Conservation (phyloP, 64 coral and sea anemone species). For the Montipora cactus region DNA sequence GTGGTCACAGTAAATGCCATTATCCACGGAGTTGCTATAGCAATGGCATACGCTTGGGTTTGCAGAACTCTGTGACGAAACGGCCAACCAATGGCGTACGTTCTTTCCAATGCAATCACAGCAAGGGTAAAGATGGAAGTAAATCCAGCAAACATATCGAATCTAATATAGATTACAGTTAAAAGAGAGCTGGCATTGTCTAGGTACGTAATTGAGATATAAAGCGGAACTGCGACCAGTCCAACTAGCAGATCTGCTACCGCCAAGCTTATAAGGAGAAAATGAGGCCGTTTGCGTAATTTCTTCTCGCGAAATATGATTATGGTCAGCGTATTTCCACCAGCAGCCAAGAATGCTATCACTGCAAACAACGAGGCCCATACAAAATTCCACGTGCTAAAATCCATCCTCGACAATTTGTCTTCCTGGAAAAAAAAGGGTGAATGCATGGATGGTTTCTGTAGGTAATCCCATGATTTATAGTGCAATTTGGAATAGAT, state of each 20-base stretch:
- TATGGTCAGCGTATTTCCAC: slow-evolving; percentile 20
- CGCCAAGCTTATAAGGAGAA: slow-evolving; percentile 6
- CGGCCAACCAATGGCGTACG: slow-evolving; percentile 37
- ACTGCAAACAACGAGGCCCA: slow-evolving; percentile 1
- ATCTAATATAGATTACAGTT: neutral
- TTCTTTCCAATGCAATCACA: slow-evolving; percentile 31
- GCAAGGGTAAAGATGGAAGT: slow-evolving; percentile 23
- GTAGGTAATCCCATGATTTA: too few relatives aligned
- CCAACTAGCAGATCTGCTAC: slow-evolving; percentile 19
- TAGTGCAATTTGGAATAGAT: too few relatives aligned
- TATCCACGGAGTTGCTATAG: neutral
- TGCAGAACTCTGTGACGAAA: neutral
- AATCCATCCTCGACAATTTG: neutral
- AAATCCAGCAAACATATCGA: slow-evolving; percentile 44
- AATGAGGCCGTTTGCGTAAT: neutral
- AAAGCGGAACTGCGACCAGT: neutral
- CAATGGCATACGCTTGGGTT: neutral
- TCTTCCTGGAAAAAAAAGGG: neutral
- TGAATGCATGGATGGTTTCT: too few relatives aligned
- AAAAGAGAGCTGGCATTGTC: neutral
- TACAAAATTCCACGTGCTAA: neutral
- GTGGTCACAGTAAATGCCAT: neutral
- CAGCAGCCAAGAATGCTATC: neutral
- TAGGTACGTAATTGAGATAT: neutral
- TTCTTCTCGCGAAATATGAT: neutral